phyloP scores from a whole-genome alignment of 2,797 vertebrate species.

The Acrocephalus scirpaceus region DNA sequence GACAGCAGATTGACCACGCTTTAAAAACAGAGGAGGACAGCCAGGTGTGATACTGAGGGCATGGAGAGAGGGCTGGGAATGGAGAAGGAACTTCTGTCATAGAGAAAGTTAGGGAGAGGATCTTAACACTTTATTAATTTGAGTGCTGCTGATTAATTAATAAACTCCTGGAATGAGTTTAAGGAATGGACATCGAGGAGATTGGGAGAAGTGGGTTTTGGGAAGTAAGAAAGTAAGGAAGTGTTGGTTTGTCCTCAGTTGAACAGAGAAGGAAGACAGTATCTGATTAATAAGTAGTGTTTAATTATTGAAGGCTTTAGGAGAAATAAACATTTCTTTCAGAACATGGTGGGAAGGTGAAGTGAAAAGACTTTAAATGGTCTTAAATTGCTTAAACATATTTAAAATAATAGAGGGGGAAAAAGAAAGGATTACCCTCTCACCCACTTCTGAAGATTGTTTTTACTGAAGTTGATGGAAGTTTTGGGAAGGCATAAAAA shows the following conservation, averaged over 20 bases:
- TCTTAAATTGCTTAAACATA: background rate
- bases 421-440: background rate
- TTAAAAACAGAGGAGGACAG: background rate
- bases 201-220: background rate
- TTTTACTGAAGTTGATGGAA: background rate
- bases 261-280: background rate
- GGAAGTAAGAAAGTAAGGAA: background rate
- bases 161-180: background rate
- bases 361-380: background rate
- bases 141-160: background rate
- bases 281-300: background rate
- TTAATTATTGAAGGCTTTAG: background rate
- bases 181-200: background rate
- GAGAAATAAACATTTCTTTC: background rate
- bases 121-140: background rate
- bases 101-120: fast-evolving
- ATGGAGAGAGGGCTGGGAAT: background rate
- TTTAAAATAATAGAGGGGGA: background rate
- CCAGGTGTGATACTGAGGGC: background rate
- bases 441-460: background rate
- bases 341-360: background rate
- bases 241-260: background rate
- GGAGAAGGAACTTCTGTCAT: background rate
- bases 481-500: background rate
- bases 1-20: background rate